Percentiles rank a stretch among this genome's conserved stretches.
Evolutionary conservation across 2,888 invertebrate genomes (phyloP).

Genomic region (Ashinkailepas kermadecensis): DNA sequence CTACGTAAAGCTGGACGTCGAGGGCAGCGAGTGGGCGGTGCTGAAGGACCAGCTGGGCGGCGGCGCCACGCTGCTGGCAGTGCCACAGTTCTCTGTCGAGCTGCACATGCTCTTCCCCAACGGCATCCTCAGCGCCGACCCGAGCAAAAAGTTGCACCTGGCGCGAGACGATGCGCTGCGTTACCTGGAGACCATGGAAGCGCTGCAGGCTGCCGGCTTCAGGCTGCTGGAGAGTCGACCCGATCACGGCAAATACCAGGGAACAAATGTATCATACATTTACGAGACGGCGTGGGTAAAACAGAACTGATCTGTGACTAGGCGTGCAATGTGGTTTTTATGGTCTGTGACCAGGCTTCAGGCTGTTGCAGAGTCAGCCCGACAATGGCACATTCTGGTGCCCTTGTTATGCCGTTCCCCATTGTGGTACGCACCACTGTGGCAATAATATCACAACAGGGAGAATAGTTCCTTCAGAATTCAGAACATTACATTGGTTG

Average conservation of each 20-base stretch:
- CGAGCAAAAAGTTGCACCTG: neutral
- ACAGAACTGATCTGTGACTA: neutral
- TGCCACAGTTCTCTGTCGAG: neutral
- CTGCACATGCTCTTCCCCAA: neutral
- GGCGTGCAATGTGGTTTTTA: too few relatives aligned
- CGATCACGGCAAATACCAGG: neutral
- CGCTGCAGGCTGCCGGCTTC: neutral
- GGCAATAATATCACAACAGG: too few relatives aligned
- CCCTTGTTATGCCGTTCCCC: too few relatives aligned
- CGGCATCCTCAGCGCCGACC: neutral
- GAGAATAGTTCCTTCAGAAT: too few relatives aligned
- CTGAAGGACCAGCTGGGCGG: neutral
- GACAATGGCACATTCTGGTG: too few relatives aligned
- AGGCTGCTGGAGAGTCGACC: neutral
- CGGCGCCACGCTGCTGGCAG: neutral
- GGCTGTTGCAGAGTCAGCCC: too few relatives aligned
- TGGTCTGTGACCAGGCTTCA: too few relatives aligned
- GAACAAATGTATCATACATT: neutral
- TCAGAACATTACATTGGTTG: too few relatives aligned
- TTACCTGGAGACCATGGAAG: neutral
- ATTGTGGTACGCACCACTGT: too few relatives aligned
- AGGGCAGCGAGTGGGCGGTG: conserved; percentile 18
- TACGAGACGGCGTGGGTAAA: neutral
- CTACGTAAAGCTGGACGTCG: conserved; percentile 24
- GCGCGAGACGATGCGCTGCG: neutral